Conservation (phyloP, 2,113 vertebrate species). For the Falco punctatus region DNA sequence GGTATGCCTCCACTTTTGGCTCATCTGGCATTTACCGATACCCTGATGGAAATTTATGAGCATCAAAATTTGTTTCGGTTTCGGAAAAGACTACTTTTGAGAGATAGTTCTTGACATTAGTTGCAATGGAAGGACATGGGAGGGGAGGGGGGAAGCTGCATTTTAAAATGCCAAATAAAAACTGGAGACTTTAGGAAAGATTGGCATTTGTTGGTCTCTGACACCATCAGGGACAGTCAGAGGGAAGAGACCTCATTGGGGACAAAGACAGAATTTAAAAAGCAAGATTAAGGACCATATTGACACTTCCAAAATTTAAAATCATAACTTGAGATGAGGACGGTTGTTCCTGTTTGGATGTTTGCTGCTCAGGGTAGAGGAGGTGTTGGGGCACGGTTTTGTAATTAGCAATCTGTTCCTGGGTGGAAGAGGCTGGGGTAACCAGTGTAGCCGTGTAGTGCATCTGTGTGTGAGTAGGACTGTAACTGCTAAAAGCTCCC, state of each 20-base stretch:
- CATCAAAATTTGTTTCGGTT: not conserved
- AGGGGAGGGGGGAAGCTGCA: not conserved
- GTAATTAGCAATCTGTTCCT: slow-evolving; percentile 43
- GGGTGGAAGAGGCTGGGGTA: not conserved
- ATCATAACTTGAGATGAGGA: slow-evolving; percentile 36
- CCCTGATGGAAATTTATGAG: not conserved
- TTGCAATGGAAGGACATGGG: not conserved
- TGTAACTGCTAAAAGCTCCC: slow-evolving; percentile 1
- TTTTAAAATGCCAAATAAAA: not conserved
- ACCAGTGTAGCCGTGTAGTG: not conserved
- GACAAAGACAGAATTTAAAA: not conserved
- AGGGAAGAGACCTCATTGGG: not conserved
- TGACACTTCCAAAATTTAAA: not conserved
- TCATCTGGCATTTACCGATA: not conserved
- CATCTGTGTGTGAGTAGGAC: not conserved
- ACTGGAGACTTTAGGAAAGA: not conserved
- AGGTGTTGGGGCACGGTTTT: slow-evolving; percentile 16
- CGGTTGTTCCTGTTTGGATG: slow-evolving; percentile 23
- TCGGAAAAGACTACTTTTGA: not conserved
- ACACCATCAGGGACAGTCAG: not conserved
- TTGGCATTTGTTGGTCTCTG: not conserved
- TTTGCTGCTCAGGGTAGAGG: slow-evolving; percentile 27
- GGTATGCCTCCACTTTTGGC: not conserved
- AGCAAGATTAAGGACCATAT: not conserved
- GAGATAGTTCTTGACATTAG: not conserved